Conservation (phyloP, 2,888 invertebrate species). For the Tipula vernalis region DNA sequence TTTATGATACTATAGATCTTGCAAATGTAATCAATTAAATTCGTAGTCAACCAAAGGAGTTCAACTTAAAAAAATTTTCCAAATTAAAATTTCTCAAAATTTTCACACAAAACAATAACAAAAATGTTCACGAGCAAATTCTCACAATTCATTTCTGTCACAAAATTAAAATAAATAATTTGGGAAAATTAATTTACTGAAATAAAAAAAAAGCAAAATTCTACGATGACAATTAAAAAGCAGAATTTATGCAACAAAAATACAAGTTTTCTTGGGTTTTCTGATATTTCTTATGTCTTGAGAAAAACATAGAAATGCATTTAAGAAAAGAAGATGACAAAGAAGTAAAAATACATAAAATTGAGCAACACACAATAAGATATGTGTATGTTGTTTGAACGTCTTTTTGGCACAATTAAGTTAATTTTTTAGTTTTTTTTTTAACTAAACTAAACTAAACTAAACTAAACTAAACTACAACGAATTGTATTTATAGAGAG, state of each 20-base stretch:
- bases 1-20: too few species aligned
- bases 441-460: background rate
- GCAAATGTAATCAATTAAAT: too few species aligned
- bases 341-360: background rate
- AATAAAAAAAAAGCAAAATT: background rate
- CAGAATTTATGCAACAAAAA: background rate
- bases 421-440: background rate
- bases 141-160: background rate
- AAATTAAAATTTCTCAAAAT: background rate
- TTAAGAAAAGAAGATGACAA: background rate
- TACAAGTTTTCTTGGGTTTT: background rate
- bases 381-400: background rate
- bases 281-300: background rate
- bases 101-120: too few species aligned
- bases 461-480: background rate
- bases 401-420: background rate
- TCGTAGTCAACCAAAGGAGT: too few species aligned
- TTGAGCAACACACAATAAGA: background rate
- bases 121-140: background rate
- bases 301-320: background rate
- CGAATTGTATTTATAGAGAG: background rate
- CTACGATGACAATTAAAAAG: background rate
- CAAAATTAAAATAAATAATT: background rate
- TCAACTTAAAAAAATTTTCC: background rate
- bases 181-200: background rate